Evolutionary conservation across 92 coral and sea anemone species (phyloP).

Genomic region (Virgularia gustaviana): DNA sequence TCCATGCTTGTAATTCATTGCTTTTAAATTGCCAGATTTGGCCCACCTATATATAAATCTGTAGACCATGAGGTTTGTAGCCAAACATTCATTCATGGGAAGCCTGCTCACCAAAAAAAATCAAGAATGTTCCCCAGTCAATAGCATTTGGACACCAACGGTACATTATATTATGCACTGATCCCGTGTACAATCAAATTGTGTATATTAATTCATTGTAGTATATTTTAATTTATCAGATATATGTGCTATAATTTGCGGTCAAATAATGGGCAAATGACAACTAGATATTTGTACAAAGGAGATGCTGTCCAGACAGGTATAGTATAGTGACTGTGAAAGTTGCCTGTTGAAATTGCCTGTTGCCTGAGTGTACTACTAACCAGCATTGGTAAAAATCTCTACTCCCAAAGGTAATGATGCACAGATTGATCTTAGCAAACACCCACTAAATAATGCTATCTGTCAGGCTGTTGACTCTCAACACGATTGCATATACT

Average conservation of each 20-base stretch:
- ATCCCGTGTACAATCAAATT: too few relatives aligned
- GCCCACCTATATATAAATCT: background rate
- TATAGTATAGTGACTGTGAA: background rate
- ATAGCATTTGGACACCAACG: background rate
- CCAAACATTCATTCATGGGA: background rate
- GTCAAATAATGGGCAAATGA: constrained; percentile 19
- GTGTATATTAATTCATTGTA: too few relatives aligned
- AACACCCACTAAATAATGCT: too few relatives aligned
- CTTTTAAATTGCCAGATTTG: background rate
- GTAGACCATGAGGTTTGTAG: background rate
- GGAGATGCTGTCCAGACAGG: constrained; percentile 40
- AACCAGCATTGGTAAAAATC: too few relatives aligned
- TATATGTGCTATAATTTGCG: constrained; percentile 19
- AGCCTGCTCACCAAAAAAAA: background rate
- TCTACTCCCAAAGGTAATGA: too few relatives aligned
- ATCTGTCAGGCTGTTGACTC: background rate
- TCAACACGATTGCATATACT: background rate
- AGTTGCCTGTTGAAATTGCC: background rate
- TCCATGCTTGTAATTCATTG: too few relatives aligned
- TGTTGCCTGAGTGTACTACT: too few relatives aligned
- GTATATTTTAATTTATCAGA: background rate
- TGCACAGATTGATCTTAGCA: too few relatives aligned
- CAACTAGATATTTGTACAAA: constrained; percentile 16
- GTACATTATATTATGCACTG: too few relatives aligned
- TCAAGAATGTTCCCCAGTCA: background rate